These are phyloP conservation scores for Calliphora vomitoria DNA, from an alignment of 2,888 invertebrate genomes.

Conservation along the genomic window DNA sequence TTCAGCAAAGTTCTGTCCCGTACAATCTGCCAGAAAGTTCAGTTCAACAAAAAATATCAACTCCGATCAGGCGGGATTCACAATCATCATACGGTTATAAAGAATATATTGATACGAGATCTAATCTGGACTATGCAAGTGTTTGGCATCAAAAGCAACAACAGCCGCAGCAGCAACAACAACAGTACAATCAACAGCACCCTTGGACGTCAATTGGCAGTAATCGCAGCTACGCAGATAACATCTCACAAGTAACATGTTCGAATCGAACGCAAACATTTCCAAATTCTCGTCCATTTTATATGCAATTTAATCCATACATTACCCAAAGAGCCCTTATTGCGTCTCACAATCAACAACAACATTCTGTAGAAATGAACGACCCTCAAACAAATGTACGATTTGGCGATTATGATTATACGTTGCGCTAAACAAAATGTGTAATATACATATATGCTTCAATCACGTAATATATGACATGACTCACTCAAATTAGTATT, in stretches of 20 bases:
- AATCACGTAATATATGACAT: background rate
- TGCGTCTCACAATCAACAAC: slow-evolving; percentile 77
- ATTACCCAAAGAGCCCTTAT: slow-evolving; percentile 77
- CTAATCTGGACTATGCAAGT: slow-evolving; percentile 77
- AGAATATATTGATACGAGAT: slow-evolving; percentile 67
- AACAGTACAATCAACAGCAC: slow-evolving; percentile 66
- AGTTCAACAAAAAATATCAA: slow-evolving; percentile 41
- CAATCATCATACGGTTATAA: slow-evolving; percentile 67
- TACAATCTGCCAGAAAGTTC: slow-evolving; percentile 34
- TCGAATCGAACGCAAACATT: slow-evolving; percentile 78
- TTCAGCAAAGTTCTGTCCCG: slow-evolving; percentile 15
- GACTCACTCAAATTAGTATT: background rate
- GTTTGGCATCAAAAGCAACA: slow-evolving; percentile 78
- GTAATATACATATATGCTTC: background rate
- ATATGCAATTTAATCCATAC: slow-evolving; percentile 75
- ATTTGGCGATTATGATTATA: slow-evolving; percentile 74
- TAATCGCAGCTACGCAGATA: slow-evolving; percentile 69
- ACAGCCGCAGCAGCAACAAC: slow-evolving; percentile 40
- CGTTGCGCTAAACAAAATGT: slow-evolving; percentile 69
- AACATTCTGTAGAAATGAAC: slow-evolving; percentile 65
- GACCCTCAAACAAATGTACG: slow-evolving; percentile 72
- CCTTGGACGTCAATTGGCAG: slow-evolving; percentile 58
- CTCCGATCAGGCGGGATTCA: slow-evolving; percentile 73
- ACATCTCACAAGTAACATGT: slow-evolving; percentile 69
- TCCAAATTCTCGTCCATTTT: slow-evolving; percentile 74